Percentiles rank a stretch among this genome's conserved stretches.
phyloP scores from a whole-genome alignment of 92 coral and sea anemone species.

The Epizoanthus stellaris region DNA sequence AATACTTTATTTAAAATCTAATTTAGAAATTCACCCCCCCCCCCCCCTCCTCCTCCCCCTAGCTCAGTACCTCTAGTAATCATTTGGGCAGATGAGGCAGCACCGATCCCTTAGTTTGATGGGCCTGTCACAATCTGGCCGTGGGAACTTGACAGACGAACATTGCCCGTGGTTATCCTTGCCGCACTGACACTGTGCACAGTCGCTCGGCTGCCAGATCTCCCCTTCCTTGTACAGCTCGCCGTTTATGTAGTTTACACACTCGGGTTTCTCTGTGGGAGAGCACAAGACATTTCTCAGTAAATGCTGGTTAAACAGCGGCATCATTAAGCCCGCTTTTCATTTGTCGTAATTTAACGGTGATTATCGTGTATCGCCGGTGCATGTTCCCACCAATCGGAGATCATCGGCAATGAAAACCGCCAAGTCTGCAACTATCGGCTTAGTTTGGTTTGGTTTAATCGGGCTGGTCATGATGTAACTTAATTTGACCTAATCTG shows the following conservation, averaged over 20 bases:
- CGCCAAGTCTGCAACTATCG: too few species aligned
- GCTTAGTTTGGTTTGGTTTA: too few species aligned
- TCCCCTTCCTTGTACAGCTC: conserved; percentile 49
- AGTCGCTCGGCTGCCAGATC: conserved; percentile 76
- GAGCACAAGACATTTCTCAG: not conserved
- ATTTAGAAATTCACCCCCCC: not conserved
- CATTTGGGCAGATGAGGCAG: conserved; percentile 68
- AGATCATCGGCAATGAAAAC: too few species aligned
- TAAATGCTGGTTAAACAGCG: too few species aligned
- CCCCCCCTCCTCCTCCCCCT: not conserved
- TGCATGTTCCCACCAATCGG: too few species aligned
- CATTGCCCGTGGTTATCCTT: conserved; percentile 54
- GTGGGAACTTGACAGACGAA: conserved; percentile 58
- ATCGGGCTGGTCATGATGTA: too few species aligned
- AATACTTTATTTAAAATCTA: not conserved
- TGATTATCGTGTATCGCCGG: too few species aligned
- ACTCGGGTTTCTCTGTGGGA: conserved; percentile 58
- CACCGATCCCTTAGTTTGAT: conserved; percentile 68
- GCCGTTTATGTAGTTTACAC: conserved; percentile 46
- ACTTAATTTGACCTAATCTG: too few species aligned
- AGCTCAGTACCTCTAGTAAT: conserved; percentile 56
- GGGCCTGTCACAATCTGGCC: conserved; percentile 57
- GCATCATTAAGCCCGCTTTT: too few species aligned
- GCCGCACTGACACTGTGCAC: conserved; percentile 73
- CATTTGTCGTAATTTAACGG: too few species aligned